Evolutionary conservation across 2,888 invertebrate genomes (phyloP), one percentile per base, ranked within the genome.

Genomic region (Cerceris ruficornis): DNA sequence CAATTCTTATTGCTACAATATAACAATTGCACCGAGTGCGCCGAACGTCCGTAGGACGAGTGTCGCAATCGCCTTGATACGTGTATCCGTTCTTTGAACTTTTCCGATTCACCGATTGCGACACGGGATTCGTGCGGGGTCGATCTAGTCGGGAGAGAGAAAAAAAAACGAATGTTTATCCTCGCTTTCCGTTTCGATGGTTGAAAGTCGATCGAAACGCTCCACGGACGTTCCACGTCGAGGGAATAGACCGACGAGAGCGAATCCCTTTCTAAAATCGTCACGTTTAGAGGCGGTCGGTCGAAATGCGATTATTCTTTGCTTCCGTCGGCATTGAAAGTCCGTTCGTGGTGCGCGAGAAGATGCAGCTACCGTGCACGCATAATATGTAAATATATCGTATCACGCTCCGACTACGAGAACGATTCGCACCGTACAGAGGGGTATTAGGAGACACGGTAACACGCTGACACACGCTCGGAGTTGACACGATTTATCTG

Each of bases 1-100:
- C 79, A 85, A 85, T 75, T 86, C 82, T 80, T 77, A 74, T 84
- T 84, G 86, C 86, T 81, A 83, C 79, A 83, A 76, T 83, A 76
- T 83, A 81, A 83, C 83, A 83, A 83, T 83, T 83, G 81, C 83
- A 61, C 62, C 77, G 72, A 57, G 77, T 70, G 61, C 76, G 71
- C 75, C 79, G 71, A 81, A 78, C 81, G 81, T 81, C 75, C 76
- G 82, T 75, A 82, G 78, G 80, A 80, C 78, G 77, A 75, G 75
- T 85, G 85, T 86, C 71, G 86, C 79, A 85, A 85, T 70, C 70
- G 65, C 41, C 76, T 75, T 73, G 85, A 78, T 80, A 77, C 75
- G 79, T 82, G 79, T 61, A 80, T 80, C 80, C 80, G 80, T 74
- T 75, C 58, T 67, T 74, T 74, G 78, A 77, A 79, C 75, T 79